These are phyloP conservation scores for Trichopria drosophilae DNA, from an alignment of 2,888 invertebrate species.

Conservation along the genomic window DNA sequence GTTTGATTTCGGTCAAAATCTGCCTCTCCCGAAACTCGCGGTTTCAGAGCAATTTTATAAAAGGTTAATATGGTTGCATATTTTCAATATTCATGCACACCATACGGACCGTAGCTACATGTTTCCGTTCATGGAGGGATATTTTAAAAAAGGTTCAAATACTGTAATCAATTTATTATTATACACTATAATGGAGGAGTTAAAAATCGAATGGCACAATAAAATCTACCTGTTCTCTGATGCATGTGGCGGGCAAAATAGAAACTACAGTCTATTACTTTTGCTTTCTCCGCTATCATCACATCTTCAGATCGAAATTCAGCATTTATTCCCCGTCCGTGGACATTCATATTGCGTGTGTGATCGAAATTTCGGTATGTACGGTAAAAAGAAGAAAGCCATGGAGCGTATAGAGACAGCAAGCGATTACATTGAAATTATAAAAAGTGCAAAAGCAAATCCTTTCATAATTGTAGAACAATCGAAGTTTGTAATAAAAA, in stretches of 20 bases:
- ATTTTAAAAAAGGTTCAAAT: slow-evolving; percentile 10
- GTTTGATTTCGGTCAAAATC: slow-evolving; percentile 9
- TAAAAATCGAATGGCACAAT: too few species aligned
- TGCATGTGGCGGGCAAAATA: too few species aligned
- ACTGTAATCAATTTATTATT: slow-evolving; percentile 9
- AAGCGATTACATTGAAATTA: slow-evolving; percentile 15
- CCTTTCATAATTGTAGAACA: too few species aligned
- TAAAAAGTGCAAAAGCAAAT: too few species aligned
- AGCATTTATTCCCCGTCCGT: too few species aligned
- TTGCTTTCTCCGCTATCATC: neutral
- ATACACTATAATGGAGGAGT: neutral
- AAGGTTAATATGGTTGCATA: slow-evolving; percentile 2
- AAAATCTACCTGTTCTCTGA: too few species aligned
- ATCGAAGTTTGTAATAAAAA: too few species aligned
- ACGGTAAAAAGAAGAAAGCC: slow-evolving; percentile 7
- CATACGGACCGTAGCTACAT: too few species aligned
- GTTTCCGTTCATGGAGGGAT: too few species aligned
- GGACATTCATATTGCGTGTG: too few species aligned
- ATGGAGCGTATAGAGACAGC: slow-evolving; percentile 6
- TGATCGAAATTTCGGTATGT: too few species aligned
- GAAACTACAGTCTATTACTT: slow-evolving; percentile 1
- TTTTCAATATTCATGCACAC: slow-evolving; percentile 9
- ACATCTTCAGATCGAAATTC: slow-evolving; percentile 1
- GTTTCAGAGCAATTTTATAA: slow-evolving; percentile 5
- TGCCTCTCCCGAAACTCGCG: slow-evolving; percentile 4